Conservation (phyloP, 2,797 vertebrate species). For the Phaenicophaeus curvirostris region DNA sequence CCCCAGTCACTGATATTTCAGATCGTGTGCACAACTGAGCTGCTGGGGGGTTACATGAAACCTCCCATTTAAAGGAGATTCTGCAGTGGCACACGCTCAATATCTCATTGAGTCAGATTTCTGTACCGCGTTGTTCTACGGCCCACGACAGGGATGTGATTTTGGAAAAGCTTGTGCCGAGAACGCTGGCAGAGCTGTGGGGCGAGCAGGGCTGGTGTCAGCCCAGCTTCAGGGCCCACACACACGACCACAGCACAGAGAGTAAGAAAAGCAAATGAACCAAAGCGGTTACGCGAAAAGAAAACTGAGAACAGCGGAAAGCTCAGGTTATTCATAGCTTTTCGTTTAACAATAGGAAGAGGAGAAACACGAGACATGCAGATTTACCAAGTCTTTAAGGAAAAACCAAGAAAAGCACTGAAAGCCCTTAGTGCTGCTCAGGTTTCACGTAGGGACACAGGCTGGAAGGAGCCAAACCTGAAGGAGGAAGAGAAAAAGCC, state of each 20-base stretch:
- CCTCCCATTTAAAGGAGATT: not conserved
- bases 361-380: slow-evolving; percentile 82
- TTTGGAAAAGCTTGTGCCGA: not conserved
- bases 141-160: not conserved
- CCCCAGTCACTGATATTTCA: not conserved
- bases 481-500: slow-evolving; percentile 92
- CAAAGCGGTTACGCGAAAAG: slow-evolving; percentile 32
- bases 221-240: not conserved
- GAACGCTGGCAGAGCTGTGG: not conserved
- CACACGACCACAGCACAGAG: not conserved
- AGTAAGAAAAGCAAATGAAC: not conserved
- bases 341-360: slow-evolving; percentile 64
- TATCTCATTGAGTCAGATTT: not conserved
- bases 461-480: slow-evolving; percentile 99
- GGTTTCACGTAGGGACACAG: slow-evolving; percentile 99
- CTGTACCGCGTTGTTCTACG: not conserved
- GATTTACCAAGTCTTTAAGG: slow-evolving; percentile 98
- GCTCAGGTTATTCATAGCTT: slow-evolving; percentile 59
- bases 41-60: not conserved
- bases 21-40: not conserved
- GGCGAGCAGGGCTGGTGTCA: not conserved
- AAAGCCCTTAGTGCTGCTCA: slow-evolving; percentile 98
- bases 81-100: not conserved
- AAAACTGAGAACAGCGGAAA: slow-evolving; percentile 58
- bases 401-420: slow-evolving; percentile 99